A percentile compares a stretch with the other conserved stretches of the same genome.
Conservation (phyloP, 2,888 invertebrate species). For the Rhorus exstirpatorius region DNA sequence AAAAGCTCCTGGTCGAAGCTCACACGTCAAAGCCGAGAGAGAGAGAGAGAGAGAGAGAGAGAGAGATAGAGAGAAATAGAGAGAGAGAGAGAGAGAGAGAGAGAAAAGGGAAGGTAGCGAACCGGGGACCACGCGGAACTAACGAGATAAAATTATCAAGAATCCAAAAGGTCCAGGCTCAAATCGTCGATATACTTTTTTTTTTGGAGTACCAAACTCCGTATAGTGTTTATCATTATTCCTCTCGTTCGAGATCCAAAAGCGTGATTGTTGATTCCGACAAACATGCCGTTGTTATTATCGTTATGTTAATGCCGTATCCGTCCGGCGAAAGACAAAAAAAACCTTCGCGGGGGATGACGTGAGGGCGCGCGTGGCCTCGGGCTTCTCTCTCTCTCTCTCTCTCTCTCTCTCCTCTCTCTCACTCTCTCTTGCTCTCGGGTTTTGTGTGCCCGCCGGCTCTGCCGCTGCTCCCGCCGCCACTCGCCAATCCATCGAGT, state of each 20-base stretch:
- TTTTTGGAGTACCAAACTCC: background rate
- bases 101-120: conserved; percentile 6
- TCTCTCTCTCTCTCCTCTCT: conserved; percentile 67
- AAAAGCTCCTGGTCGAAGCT: conserved; percentile 12
- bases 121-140: conserved; percentile 5
- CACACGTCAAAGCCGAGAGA: background rate
- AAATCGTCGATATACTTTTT: background rate
- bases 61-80: background rate
- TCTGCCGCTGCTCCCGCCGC: conserved; percentile 64
- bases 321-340: conserved; percentile 22
- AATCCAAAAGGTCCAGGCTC: too few species aligned
- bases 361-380: conserved; percentile 71
- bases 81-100: background rate
- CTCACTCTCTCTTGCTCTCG: conserved; percentile 67
- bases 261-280: background rate
- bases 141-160: too few species aligned
- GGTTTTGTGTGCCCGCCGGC: conserved; percentile 53
- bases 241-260: background rate
- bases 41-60: conserved; percentile 1
- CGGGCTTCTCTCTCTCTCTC: conserved; percentile 58
- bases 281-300: conserved; percentile 14
- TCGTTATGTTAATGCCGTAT: conserved; percentile 28
- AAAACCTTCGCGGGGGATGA: conserved; percentile 53
- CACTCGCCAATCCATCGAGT: conserved; percentile 66
- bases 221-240: conserved; percentile 11